Percentiles rank a stretch among this genome's conserved stretches.
Conservation (phyloP, 2,797 vertebrate species). For the Falco berigora region DNA sequence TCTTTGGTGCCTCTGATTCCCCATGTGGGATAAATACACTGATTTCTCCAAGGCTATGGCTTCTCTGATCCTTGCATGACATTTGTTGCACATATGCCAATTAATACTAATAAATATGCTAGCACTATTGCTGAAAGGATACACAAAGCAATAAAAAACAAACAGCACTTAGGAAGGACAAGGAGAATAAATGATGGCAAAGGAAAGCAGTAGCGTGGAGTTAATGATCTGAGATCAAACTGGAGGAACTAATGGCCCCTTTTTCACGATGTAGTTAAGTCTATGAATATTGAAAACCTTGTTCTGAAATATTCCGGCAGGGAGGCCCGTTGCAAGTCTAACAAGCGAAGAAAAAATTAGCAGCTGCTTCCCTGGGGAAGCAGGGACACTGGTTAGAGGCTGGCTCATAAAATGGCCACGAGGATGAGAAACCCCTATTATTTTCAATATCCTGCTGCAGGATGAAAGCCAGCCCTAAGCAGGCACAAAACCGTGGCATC, state of each 20-base stretch:
- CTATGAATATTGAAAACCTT: slow-evolving; percentile 20
- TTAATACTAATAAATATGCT: slow-evolving; percentile 42
- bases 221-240: slow-evolving; percentile 15
- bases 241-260: neutral
- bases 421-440: neutral
- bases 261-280: neutral
- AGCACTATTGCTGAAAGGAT: neutral
- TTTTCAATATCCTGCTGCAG: neutral
- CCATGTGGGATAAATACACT: neutral
- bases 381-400: neutral
- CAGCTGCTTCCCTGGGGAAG: neutral
- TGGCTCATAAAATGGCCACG: neutral
- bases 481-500: neutral
- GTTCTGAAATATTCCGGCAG: neutral
- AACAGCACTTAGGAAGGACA: slow-evolving; percentile 4
- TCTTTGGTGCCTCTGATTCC: neutral
- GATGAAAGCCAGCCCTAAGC: neutral
- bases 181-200: neutral
- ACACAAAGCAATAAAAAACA: neutral
- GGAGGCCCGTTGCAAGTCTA: neutral
- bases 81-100: slow-evolving; percentile 36
- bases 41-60: slow-evolving; percentile 1
- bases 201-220: neutral
- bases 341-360: neutral
- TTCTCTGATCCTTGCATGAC: slow-evolving; percentile 1